Base-by-base conservation (phyloP, 30 jellyfish, hydroid and myxozoan species). In the Hydractinia symbiolongicarpus region DNA sequence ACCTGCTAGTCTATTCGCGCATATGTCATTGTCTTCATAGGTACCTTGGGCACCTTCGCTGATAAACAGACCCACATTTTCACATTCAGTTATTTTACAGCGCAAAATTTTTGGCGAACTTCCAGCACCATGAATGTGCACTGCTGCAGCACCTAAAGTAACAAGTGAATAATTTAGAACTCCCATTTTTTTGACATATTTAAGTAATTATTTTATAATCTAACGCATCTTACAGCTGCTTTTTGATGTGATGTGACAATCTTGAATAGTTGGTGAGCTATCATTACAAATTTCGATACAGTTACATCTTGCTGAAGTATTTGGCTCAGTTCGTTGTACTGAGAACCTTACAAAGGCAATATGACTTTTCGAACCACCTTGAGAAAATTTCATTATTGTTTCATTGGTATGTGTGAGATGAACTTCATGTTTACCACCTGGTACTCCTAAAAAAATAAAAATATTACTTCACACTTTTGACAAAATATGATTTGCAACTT, bases 31-130 rank as follows among this genome's bases (percentile, higher is more conserved):
- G 56, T 86, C 98, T 79, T 91, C 98, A 72, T 64, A 91, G 64
- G 86, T 81, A 4, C 98, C 98, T 78, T 91, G 98, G 6, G 98
- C 98, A 1, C 98, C 98, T 19, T 91, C 98, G 6, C 95, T 86
- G 50, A 91, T 69, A 53, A 79, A 91, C 20, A 91, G 53, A 7
- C 98, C 98, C 10, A 91, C 98, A 88, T 91, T 91, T 51, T 91
- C 96, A 79, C 98, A 91, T 8, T 91, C 98, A 4, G 88, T 70
- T 19, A 91, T 79, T 64, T 80, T 86, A 81, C 95, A 91, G 60
- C 94, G 90, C 5, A 81, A 50, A 57, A 91, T 61, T 53, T 82
- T 82, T 44, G 98, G 98, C n/a, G 94, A 86, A 15, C 94, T 87
- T 5, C 98, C 98, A 74, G 89, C 89, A 13, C 98, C 98, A 69